A percentile compares a stretch with the other conserved stretches of the same genome.
phyloP scores from a whole-genome alignment of 2,113 vertebrate genomes.

The Capreolus pygargus region DNA sequence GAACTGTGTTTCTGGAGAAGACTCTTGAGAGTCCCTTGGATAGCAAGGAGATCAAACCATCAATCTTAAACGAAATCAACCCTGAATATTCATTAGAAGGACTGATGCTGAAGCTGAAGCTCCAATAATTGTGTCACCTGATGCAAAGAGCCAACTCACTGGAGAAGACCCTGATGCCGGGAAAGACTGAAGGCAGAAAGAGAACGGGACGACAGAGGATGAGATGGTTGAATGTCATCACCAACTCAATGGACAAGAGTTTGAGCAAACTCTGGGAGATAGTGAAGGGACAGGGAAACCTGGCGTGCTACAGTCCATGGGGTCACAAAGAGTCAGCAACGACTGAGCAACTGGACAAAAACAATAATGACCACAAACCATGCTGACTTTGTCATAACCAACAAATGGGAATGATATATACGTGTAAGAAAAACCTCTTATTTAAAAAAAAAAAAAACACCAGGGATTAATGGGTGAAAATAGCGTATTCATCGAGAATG shows the following conservation, averaged over 20 bases:
- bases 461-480: not conserved
- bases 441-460: not conserved
- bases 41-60: not conserved
- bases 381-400: not conserved
- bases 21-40: not conserved
- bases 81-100: not conserved
- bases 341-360: accelerated
- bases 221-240: not conserved
- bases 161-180: not conserved
- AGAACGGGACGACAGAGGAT: not conserved
- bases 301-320: not conserved
- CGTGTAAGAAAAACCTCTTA: not conserved
- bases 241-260: not conserved
- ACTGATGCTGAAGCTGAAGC: not conserved
- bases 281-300: not conserved
- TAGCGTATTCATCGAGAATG: not conserved
- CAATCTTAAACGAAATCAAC: not conserved
- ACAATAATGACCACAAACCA: not conserved
- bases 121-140: not conserved
- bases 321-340: not conserved
- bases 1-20: not conserved
- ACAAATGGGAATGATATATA: not conserved
- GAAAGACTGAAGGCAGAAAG: not conserved
- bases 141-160: accelerated
- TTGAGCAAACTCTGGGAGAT: accelerated